Evolutionary conservation across 2,888 invertebrate species (phyloP).

Genomic region (Microplitis manilae): DNA sequence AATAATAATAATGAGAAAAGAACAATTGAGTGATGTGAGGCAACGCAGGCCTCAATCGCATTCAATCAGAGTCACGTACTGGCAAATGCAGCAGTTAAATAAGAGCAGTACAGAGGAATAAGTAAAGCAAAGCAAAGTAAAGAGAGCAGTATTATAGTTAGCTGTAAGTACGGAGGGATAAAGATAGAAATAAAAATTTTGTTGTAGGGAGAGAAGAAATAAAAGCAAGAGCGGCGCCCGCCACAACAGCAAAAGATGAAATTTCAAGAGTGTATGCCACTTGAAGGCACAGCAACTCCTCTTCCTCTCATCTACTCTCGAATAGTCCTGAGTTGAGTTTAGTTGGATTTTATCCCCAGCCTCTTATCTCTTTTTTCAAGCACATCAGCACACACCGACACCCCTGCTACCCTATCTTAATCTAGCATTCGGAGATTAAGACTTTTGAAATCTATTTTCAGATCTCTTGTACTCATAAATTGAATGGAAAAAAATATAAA

Average conservation of each 20-base stretch:
- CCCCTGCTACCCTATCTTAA: not conserved
- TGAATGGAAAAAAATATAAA: too few relatives aligned
- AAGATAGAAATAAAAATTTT: not conserved
- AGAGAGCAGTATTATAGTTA: conserved; percentile 20
- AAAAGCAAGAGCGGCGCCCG: conserved; percentile 4
- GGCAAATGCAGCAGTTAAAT: conserved; percentile 34
- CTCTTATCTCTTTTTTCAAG: not conserved
- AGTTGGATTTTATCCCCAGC: not conserved
- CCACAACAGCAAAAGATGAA: conserved; percentile 6
- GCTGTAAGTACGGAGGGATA: not conserved
- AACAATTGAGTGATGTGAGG: conserved; percentile 24
- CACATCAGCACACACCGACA: not conserved
- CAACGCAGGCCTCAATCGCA: conserved; percentile 9
- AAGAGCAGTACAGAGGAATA: conserved; percentile 12
- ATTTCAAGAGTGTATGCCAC: conserved; percentile 9
- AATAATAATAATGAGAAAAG: not conserved
- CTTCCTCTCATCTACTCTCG: not conserved
- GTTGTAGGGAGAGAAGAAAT: not conserved
- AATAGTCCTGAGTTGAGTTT: not conserved
- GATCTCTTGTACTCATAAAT: not conserved
- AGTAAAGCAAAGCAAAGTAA: conserved; percentile 1
- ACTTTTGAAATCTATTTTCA: not conserved
- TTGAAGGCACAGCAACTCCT: not conserved
- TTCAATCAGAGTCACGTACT: conserved; percentile 30
- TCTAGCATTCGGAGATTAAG: not conserved